These are phyloP conservation scores for Drosophila kambysellisi DNA, from an alignment of 2,888 invertebrate species.

Conservation along the genomic window DNA sequence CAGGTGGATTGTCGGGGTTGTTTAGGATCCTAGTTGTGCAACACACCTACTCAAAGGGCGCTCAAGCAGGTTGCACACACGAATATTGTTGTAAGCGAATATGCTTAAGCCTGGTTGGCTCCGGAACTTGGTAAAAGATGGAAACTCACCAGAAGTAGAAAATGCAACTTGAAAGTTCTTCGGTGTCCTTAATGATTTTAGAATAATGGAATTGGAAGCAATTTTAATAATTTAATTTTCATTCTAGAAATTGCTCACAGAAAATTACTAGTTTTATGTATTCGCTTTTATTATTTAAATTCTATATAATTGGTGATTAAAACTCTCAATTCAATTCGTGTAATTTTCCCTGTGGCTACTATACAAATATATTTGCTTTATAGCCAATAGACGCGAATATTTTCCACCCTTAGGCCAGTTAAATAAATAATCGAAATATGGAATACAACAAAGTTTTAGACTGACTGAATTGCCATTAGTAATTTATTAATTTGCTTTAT, in stretches of 20 bases:
- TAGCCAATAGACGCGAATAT: slow-evolving; percentile 20
- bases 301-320: not conserved
- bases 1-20: slow-evolving; percentile 29
- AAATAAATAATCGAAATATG: slow-evolving; percentile 44
- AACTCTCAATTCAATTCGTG: not conserved
- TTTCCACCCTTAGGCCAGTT: slow-evolving; percentile 28
- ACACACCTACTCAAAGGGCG: slow-evolving; percentile 32
- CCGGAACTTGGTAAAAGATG: slow-evolving; percentile 3
- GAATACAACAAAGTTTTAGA: slow-evolving; percentile 48
- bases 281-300: not conserved
- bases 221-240: not conserved
- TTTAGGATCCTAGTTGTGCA: slow-evolving; percentile 9
- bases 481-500: slow-evolving; percentile 54
- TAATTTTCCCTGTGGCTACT: slow-evolving; percentile 3
- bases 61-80: slow-evolving; percentile 41
- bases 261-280: not conserved
- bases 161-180: not conserved
- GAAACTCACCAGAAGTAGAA: not conserved
- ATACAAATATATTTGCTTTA: slow-evolving; percentile 14
- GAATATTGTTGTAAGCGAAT: slow-evolving; percentile 23
- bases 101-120: slow-evolving; percentile 16
- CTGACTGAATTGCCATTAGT: slow-evolving; percentile 41
- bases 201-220: not conserved
- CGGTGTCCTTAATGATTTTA: not conserved
- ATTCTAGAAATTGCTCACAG: not conserved